Evolutionary conservation across 2,888 invertebrate species (phyloP), one percentile per base, ranked within the genome.

Genomic region (Hypomecis atomaria): DNA sequence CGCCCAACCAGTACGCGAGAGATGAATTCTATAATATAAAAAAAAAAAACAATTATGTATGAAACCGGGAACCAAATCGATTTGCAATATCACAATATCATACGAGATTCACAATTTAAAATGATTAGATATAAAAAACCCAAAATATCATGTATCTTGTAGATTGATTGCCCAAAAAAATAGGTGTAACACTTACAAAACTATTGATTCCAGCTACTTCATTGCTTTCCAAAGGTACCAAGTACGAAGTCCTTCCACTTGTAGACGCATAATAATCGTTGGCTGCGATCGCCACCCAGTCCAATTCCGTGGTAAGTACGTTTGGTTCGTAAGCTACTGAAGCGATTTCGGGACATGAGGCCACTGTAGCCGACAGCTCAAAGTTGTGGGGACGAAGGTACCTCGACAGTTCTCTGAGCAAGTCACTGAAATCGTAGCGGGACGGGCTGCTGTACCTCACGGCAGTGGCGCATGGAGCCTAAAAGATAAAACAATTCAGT

Each of bases 251-350:
- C 77, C 94, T 94, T 74, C 94, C 95, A 76, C 95, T 95, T 92
- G 96, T 95, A 62, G 96, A 94, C 0, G 96, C 96, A 77, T 96
- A 96, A 88, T 95, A 96, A 83, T 97, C 97, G 81, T 97, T 97
- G 0, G 96, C 95, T 94, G 97, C 97, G 23, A 97, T 95, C 0
- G 96, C 94, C 53, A 97, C 94, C 96, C 96, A 97, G 83, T 97
- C 96, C 49, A 96, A 93, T 74, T 96, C 94, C 43, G 93, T 89
- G 0, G 94, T 92, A 13, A 97, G 81, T 0, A 94, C 87, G 5
- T 95, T 93, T 0, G 96, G 94, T 75, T 97, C 96, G 77, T 97
- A 97, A 11, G 96, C 96, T 38, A 94, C 89, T 71, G 95, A 94
- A 10, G 96, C 95, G 6, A 96, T 94, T 71, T 93, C 94, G 78